Base-by-base conservation (phyloP, 2,797 vertebrate species). In the Sebastes trivittatus region DNA sequence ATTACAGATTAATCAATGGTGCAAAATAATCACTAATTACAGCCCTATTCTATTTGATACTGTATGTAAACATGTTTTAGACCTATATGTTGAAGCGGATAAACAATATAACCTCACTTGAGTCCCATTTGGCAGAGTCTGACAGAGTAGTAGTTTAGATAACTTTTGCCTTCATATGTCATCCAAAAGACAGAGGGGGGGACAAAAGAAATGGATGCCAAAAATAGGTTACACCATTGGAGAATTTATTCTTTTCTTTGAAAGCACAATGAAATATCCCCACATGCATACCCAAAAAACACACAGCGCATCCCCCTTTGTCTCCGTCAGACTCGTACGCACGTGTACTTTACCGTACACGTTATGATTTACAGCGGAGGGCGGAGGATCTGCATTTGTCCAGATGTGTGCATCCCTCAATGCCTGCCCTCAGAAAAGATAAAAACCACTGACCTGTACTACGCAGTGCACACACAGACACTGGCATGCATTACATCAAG, bases 401-500 rank as follows among this genome's bases (percentile, higher is more conserved):
- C 94, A 95, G 94, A 95, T 95, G 94, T 94, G 92, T 90, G 83
- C 83, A 91, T 94, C 89, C 93, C 88, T 93, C 88, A 92, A 81
- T 93, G 91, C 89, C 91, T 93, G 91, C 90, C 85, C 92, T 89
- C 82, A 60, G 59, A 88, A 88, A 94, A 94, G 94, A 95, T 95
- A 94, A 94, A 95, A 93, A 93, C 87, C 89, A 84, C 77, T 94
- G 94, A 94, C 93, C 92, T 93, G 92, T 89, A 46, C 86, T 75
- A 59, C 84, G 22, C 86, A 70, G 87, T 73, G 86, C 88, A 84
- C 87, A 91, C 86, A 91, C 86, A 92, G 90, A 92, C 89, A 92
- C 90, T 92, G 93, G 94, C 94, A 94, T 94, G 93, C 82, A 76
- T 94, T 93, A 91, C 92, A 94, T 95, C 94, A 94, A 93, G 85